These are phyloP conservation scores for Cataglyphis albicans DNA, from an alignment of 2,888 invertebrate species.

Conservation along the genomic window DNA sequence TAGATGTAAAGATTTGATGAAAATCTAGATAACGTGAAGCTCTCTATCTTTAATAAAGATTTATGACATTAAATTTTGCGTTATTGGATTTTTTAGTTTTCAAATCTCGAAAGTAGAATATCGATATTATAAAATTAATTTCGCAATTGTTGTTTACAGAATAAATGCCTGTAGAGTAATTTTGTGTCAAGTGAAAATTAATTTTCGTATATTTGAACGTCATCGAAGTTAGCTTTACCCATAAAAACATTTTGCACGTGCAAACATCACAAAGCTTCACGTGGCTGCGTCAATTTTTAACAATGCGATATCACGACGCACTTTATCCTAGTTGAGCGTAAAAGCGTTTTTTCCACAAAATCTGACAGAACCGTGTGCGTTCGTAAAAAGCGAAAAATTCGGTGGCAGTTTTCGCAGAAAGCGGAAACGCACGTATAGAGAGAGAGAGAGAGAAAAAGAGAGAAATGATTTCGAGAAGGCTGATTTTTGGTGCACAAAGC, in stretches of 20 bases:
- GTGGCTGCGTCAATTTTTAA: conserved; percentile 47
- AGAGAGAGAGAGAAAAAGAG: background rate
- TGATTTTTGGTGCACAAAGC: background rate
- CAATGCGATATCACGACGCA: conserved; percentile 47
- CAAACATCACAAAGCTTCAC: conserved; percentile 39
- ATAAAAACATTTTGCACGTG: conserved; percentile 28
- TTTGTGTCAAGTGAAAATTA: conserved; percentile 20
- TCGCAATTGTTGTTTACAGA: background rate
- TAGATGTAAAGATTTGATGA: background rate
- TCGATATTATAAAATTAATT: background rate
- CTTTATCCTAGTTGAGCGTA: conserved; percentile 37
- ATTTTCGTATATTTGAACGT: conserved; percentile 1
- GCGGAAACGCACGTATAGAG: background rate
- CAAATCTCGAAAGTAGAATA: background rate
- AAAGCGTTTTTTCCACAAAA: conserved; percentile 50
- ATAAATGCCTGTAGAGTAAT: background rate
- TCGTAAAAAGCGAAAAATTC: conserved; percentile 25
- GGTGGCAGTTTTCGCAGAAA: background rate
- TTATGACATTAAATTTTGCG: background rate
- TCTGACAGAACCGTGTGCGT: conserved; percentile 28
- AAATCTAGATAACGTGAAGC: background rate
- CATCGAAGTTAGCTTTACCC: conserved; percentile 4
- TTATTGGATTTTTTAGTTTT: background rate
- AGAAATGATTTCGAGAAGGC: background rate
- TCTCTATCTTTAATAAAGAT: no score